phyloP scores from a whole-genome alignment of 1,140 invertebrate genomes.

The Callitettix versicolor region DNA sequence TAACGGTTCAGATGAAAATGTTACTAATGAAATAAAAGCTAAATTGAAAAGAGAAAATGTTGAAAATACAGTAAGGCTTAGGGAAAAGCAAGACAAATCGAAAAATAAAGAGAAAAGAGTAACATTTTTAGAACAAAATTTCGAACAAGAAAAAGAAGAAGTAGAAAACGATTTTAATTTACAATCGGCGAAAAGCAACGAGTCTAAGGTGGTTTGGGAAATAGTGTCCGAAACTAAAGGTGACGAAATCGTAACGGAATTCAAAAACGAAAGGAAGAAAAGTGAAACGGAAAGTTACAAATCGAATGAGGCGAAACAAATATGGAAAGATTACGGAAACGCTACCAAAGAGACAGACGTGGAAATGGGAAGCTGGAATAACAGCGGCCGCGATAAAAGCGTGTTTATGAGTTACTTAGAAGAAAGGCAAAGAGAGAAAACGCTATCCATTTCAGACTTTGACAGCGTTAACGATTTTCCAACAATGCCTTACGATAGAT shows the following conservation, averaged over 20 bases:
- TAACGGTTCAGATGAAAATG: no score
- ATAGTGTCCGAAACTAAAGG: background rate
- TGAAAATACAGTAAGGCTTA: no score
- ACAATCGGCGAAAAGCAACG: background rate
- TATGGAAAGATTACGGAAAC: background rate
- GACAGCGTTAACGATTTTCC: background rate
- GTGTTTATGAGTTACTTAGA: background rate
- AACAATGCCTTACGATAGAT: background rate
- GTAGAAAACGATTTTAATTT: background rate
- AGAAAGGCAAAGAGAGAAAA: background rate
- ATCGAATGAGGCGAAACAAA: background rate
- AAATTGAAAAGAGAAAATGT: no score
- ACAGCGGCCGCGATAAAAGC: background rate
- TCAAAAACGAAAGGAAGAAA: background rate
- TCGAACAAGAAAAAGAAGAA: no score
- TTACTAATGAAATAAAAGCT: no score
- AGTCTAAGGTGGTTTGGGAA: conserved; percentile 6
- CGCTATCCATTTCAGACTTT: background rate
- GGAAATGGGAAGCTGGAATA: background rate
- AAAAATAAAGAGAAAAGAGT: no score
- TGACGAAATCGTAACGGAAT: background rate
- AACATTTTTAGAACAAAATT: no score
- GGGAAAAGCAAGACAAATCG: no score
- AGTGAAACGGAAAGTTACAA: background rate
- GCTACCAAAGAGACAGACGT: background rate